Percentiles rank a stretch among this genome's conserved stretches.
phyloP scores from a whole-genome alignment of 2,113 vertebrate genomes.

The Ophiodon elongatus region DNA sequence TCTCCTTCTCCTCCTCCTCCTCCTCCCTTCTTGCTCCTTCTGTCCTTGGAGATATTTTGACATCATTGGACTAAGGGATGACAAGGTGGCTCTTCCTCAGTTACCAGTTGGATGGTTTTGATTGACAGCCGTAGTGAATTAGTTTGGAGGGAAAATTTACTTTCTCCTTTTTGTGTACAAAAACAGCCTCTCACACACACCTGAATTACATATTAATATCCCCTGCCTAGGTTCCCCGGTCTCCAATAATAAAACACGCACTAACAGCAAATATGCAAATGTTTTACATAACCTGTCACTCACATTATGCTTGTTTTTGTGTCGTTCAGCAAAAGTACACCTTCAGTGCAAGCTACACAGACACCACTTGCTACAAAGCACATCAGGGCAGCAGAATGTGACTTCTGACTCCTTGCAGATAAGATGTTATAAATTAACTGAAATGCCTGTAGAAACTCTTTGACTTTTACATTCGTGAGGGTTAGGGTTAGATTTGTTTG shows the following conservation, averaged over 20 bases:
- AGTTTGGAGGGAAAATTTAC: constrained; percentile 28
- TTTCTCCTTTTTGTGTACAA: constrained; percentile 28
- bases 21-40: neutral
- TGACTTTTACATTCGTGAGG: constrained; percentile 23
- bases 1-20: constrained; percentile 14
- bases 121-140: constrained; percentile 59
- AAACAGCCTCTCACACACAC: constrained; percentile 17
- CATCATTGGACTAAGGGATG: constrained; percentile 48
- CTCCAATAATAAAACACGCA: neutral
- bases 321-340: constrained; percentile 25
- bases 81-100: constrained; percentile 38
- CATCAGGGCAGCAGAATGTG: neutral
- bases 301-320: constrained; percentile 22
- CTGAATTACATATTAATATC: constrained; percentile 48
- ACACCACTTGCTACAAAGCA: neutral
- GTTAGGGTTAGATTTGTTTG: constrained; percentile 8
- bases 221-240: neutral
- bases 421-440: neutral
- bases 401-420: neutral
- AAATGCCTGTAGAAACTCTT: neutral
- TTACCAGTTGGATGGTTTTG: constrained; percentile 53
- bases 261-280: constrained; percentile 9
- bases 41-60: constrained; percentile 61
- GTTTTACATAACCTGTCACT: constrained; percentile 29
- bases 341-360: neutral